A percentile compares a stretch with the other conserved stretches of the same genome.
Evolutionary conservation across 2,113 vertebrate genomes (phyloP).

Genomic region (Thalassarche chlororhynchos): DNA sequence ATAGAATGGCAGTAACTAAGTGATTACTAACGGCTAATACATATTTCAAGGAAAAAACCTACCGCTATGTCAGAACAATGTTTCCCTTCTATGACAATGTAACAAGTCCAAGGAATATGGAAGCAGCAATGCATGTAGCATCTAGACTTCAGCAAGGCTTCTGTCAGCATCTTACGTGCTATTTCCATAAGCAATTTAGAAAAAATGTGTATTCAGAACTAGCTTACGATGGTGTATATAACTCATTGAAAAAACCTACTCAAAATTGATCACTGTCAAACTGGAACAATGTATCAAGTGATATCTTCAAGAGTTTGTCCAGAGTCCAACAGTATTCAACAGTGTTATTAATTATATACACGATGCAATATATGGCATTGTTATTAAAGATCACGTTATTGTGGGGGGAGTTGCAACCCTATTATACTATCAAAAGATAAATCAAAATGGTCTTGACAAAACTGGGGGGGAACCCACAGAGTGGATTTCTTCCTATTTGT

Average conservation of each 20-base stretch:
- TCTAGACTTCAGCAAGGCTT: background rate
- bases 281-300: background rate
- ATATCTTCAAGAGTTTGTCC: background rate
- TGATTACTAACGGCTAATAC: conserved; percentile 9
- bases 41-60: background rate
- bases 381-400: background rate
- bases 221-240: background rate
- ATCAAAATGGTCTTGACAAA: background rate
- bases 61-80: background rate
- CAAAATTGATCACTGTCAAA: background rate
- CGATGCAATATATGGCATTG: background rate
- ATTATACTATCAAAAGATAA: background rate
- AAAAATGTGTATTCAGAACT: background rate
- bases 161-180: background rate
- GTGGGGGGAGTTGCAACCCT: background rate
- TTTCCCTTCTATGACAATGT: background rate
- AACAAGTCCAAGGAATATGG: background rate
- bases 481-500: background rate
- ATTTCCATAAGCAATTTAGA: background rate
- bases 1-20: background rate
- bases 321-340: background rate
- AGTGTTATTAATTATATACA: background rate
- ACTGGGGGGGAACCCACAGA: background rate
- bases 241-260: background rate
- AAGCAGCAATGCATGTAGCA: background rate